Evolutionary conservation across 2,888 invertebrate genomes (phyloP).

Genomic region (Crocallis elinguaria): DNA sequence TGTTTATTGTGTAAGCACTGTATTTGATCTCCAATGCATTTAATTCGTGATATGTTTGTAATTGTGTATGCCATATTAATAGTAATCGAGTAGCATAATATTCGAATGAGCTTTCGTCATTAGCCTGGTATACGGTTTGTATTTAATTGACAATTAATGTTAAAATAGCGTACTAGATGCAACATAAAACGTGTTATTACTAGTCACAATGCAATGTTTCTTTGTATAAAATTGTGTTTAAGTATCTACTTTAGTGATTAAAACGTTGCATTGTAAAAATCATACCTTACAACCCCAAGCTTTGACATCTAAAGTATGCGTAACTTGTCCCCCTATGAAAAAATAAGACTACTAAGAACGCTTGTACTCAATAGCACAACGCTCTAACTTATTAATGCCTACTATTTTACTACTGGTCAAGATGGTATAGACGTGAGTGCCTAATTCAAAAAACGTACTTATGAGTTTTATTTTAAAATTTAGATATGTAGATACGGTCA

Average conservation of each 20-base stretch:
- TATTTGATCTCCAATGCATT: conserved; percentile 31
- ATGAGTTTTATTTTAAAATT: conserved; percentile 19
- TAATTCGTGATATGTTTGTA: conserved; percentile 45
- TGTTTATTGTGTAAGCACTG: conserved; percentile 17
- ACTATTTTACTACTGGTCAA: conserved; percentile 1
- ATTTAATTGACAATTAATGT: conserved; percentile 54
- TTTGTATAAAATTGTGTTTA: conserved; percentile 34
- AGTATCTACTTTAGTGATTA: conserved; percentile 42
- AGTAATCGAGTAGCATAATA: conserved; percentile 66
- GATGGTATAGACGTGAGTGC: conserved; percentile 18
- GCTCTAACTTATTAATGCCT: background rate
- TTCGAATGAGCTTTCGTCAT: conserved; percentile 80
- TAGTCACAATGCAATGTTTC: conserved; percentile 52
- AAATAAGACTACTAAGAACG: conserved; percentile 38
- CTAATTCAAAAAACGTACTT: conserved; percentile 24
- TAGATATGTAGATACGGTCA: conserved; percentile 17
- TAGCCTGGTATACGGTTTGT: conserved; percentile 76
- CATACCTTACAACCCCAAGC: conserved; percentile 56
- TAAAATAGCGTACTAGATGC: conserved; percentile 63
- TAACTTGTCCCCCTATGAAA: conserved; percentile 38
- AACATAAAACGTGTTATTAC: conserved; percentile 54
- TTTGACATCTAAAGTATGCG: conserved; percentile 42
- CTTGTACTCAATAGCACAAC: conserved; percentile 25
- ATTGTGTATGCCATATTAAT: conserved; percentile 63
- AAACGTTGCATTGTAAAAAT: conserved; percentile 55